A percentile compares a stretch with the other conserved stretches of the same genome.
These are phyloP conservation scores for Xanthorhoe spadicearia DNA, from an alignment of 2,888 invertebrate genomes.

Conservation along the genomic window DNA sequence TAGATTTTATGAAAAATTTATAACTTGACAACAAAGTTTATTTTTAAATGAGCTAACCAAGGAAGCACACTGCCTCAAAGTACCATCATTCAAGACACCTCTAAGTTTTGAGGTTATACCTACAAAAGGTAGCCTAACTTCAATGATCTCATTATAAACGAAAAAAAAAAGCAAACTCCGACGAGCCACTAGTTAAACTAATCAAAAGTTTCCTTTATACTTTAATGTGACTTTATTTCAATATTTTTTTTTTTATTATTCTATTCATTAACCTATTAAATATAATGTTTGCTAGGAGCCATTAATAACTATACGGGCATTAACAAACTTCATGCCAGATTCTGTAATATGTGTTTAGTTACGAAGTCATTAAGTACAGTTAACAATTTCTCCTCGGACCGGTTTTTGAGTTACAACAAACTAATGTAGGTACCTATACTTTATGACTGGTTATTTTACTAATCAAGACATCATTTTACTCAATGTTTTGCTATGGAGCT, in stretches of 20 bases:
- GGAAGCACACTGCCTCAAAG: too few species aligned
- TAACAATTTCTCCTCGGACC: conserved; percentile 79
- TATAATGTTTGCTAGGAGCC: background rate
- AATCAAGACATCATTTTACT: conserved; percentile 40
- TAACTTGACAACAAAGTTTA: too few species aligned
- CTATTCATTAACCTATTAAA: background rate
- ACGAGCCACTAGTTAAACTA: background rate
- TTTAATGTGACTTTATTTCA: background rate
- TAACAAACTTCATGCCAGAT: conserved; percentile 44
- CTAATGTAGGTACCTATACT: conserved; percentile 61
- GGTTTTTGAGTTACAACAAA: conserved; percentile 74
- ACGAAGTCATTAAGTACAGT: conserved; percentile 79
- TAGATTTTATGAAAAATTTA: too few species aligned
- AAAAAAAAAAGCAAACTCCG: too few species aligned
- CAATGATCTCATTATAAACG: too few species aligned
- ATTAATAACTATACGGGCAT: conserved; percentile 17
- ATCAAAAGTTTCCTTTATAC: background rate
- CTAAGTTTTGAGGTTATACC: too few species aligned
- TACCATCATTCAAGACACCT: too few species aligned
- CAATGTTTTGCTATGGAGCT: conserved; percentile 20
- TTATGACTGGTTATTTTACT: conserved; percentile 62
- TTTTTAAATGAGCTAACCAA: too few species aligned
- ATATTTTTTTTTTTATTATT: background rate
- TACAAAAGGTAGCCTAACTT: too few species aligned
- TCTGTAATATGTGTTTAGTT: conserved; percentile 71